Evolutionary conservation across 2,888 invertebrate genomes (phyloP), one percentile per base, ranked within the genome.

Genomic region (Ptychoptera contaminata): DNA sequence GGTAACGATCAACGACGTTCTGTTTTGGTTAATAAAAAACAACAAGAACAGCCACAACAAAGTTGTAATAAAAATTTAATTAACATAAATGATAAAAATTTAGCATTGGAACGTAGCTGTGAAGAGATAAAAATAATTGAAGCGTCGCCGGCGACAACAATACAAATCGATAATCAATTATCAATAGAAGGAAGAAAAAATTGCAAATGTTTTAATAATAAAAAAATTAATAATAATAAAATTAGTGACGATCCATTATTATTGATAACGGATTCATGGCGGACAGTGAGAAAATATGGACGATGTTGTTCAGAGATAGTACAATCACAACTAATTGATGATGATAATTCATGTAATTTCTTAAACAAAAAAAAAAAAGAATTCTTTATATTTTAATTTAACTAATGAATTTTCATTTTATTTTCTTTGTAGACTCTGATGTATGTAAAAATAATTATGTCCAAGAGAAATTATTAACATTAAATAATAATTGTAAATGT

Each of bases 261-360:
- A 47, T 47, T 54, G 46, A 49, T 55, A 51, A 55, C 54, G 9
- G 53, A 56, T 44, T 56, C 52, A 43, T 57, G 56, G 55, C 53
- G 53, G 48, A 54, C 54, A 36, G 56, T 52, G 23, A 16, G 53
- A 51, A 42, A 48, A 47, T 37, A 48, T 54, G 40, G 47, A 40
- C 40, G 46, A 40, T 23, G 23, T 23, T 23, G 23, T 23, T 23
- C 23, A 7, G 23, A 23, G 7, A 23, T 23, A 23, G 23, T 23
- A 23, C 23, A 23, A 23, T 23, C 23, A 23, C 38, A 44, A 43
- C 46, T 46, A n/a, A 12, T 46, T 43, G 47, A 40, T 45, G 44
- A 47, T 44, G 47, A 44, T 43, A 46, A 46, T 32, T 31, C 40
- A 41, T 51, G 14, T 48, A 41, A 46, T 46, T 47, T 48, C 51